Evolutionary conservation across 2,888 invertebrate genomes (phyloP), one percentile per base, ranked within the genome.

Genomic region (Desoria tigrina): DNA sequence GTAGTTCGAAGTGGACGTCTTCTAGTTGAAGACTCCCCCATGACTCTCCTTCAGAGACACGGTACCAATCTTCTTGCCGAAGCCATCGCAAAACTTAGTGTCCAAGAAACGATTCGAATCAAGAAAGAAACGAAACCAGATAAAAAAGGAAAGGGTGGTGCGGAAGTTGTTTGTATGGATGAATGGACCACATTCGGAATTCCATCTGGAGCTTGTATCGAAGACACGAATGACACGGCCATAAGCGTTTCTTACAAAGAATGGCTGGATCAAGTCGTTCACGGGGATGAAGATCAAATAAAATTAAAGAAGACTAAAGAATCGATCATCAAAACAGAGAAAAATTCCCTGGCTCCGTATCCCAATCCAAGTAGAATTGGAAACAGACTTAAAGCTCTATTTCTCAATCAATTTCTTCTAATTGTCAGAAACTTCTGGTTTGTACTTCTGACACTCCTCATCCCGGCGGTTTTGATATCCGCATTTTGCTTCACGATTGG

Each of bases 241-340:
- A n/a, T n/a, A n/a, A 61, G 61, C 18, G 65, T 68, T 50, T 68
- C 68, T 0, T 68, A 68, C 24, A 65, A 65, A 49, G 68, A 68
- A 49, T 68, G 68, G 68, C 65, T 68, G 68, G 68, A 68, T 45
- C 65, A 65, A 55, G 68, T 68, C 16, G 26, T 58, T n/a, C 58
- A 59, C 21, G 65, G 62, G 26, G 68, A 68, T 11, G 68, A 68
- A 32, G 65, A 65, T 28, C 26, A 55, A 32, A 32, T 55, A 24
- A 55, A 55, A 32, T 18, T n/a, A 7, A 55, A 65, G 32, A 62
- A 61, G 11, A 68, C 61, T 7, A 68, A 68, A 32, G 65, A 65
- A 27, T 9, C 55, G 6, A 18, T 24, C 6, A 7, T 24, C 7
- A 53, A 53, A 21, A 24, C 18, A 26, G 14, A 49, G 14, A 26